Evolutionary conservation across 2,113 vertebrate genomes (phyloP).

Genomic region (Motacilla alba): DNA sequence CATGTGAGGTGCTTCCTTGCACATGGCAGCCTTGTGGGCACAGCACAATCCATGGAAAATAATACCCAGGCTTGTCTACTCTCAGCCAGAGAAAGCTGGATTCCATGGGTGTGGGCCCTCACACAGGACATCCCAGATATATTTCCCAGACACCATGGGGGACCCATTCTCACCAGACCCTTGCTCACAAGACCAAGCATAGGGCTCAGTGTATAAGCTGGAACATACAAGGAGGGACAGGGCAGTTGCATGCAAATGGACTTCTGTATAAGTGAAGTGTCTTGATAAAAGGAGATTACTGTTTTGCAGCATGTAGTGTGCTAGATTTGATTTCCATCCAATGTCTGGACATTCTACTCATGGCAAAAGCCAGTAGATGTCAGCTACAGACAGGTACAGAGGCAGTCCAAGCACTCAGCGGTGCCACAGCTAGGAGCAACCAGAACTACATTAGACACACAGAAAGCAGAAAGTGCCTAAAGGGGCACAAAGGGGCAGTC

Average conservation of each 20-base stretch:
- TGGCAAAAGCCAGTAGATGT: neutral
- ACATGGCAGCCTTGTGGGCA: neutral
- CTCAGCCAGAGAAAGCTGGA: neutral
- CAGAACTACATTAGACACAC: neutral
- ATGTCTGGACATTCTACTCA: neutral
- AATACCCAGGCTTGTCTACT: neutral
- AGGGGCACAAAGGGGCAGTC: neutral
- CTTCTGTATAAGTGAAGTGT: neutral
- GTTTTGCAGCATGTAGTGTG: neutral
- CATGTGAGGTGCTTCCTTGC: neutral
- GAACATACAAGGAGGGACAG: neutral
- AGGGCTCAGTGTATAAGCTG: neutral
- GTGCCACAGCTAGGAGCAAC: neutral
- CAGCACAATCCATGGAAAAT: neutral
- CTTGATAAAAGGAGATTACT: neutral
- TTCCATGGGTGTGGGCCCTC: too few species aligned
- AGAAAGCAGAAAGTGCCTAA: neutral
- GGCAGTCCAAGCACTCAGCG: neutral
- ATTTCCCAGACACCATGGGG: neutral
- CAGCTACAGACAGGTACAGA: neutral
- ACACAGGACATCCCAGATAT: neutral
- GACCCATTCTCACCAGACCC: neutral
- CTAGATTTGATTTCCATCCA: neutral
- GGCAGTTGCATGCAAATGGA: neutral
- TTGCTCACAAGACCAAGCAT: neutral